Conservation (phyloP, 2,113 vertebrate genomes). For the Phocoena sinus region DNA sequence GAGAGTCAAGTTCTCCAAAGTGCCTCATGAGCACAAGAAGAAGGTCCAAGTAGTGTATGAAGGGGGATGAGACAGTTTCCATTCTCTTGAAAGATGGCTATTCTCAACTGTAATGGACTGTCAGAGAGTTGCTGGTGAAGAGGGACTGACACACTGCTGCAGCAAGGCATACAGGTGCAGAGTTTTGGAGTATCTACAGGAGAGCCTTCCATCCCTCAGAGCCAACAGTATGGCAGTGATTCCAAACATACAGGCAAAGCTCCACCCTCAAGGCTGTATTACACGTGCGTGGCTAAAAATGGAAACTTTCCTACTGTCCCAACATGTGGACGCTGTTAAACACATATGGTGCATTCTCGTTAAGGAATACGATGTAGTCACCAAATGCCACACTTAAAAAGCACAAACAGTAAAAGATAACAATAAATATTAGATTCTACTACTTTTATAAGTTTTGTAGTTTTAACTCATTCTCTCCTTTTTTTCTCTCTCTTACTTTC, state of each 20-base stretch:
- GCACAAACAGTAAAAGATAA: background rate
- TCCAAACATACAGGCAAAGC: background rate
- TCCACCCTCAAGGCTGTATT: background rate
- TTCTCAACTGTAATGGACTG: background rate
- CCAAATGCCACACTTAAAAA: background rate
- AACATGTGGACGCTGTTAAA: background rate
- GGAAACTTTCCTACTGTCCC: background rate
- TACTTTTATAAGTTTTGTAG: background rate
- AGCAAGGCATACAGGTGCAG: background rate
- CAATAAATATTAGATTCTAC: background rate
- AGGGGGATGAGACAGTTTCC: accelerated
- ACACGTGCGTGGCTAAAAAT: background rate
- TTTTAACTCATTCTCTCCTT: background rate
- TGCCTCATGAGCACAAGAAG: background rate
- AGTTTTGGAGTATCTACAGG: no score
- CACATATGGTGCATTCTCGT: background rate
- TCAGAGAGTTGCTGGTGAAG: background rate
- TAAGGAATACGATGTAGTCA: background rate
- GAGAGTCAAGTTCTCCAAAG: background rate
- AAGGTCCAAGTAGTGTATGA: background rate
- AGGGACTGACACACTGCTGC: background rate
- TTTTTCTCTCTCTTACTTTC: background rate
- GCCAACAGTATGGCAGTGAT: background rate
- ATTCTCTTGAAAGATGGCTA: background rate
- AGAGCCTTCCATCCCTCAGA: background rate